These are phyloP conservation scores for Lissonota sp. DNA, from an alignment of 2,888 invertebrate species.

Conservation along the genomic window DNA sequence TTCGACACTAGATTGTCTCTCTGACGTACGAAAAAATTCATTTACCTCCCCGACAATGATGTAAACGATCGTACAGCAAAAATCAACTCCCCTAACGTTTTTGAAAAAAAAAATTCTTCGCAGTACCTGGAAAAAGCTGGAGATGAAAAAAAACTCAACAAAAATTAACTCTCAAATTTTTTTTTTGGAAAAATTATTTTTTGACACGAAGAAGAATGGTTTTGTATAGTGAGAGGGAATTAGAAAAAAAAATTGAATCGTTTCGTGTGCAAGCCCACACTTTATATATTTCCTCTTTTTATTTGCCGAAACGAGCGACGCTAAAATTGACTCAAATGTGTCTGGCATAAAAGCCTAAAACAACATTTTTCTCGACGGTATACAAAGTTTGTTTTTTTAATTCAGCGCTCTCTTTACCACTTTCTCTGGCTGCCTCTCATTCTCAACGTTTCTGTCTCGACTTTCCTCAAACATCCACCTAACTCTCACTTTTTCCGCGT, in stretches of 20 bases:
- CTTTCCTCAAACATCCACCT: constrained; percentile 35
- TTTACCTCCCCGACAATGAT: no score
- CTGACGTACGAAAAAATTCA: no score
- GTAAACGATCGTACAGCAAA: no score
- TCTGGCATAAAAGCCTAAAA: constrained; percentile 73
- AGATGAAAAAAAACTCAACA: no score
- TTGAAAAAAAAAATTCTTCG: no score
- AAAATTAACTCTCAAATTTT: no score
- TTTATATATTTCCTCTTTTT: constrained; percentile 37
- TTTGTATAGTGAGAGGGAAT: no score
- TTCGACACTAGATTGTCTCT: no score
- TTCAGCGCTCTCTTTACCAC: constrained; percentile 41
- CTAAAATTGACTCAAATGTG: constrained; percentile 59
- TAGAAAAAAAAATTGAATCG: constrained; percentile 1
- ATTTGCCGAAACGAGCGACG: constrained; percentile 44
- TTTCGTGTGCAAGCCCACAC: constrained; percentile 26
- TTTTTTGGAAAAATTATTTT: no score
- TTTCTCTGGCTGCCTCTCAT: constrained; percentile 21
- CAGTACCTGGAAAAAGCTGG: no score
- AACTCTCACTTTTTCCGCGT: constrained; percentile 35
- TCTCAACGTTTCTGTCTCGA: constrained; percentile 51
- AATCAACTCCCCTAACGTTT: no score
- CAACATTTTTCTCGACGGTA: constrained; percentile 70
- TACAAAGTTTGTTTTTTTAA: constrained; percentile 24
- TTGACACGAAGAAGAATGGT: no score